Evolutionary conservation across 2,113 vertebrate genomes (phyloP), one percentile per base, ranked within the genome.

Genomic region (Nipponia nippon): DNA sequence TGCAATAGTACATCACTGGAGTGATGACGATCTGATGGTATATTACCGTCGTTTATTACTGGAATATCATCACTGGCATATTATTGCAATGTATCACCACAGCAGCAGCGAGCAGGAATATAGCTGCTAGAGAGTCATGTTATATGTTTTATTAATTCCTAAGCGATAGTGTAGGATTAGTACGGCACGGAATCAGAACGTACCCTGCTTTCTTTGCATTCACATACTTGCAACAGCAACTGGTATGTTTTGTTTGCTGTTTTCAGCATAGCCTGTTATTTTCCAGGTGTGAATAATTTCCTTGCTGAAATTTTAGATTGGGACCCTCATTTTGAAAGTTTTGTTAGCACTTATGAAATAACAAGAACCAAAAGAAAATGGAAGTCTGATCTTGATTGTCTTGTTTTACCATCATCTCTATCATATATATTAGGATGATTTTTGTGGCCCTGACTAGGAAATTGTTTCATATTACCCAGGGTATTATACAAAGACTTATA

Each of bases 1-100:
- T 62, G 78, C 55, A 38, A 72, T 15, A 65, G 86, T 83, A 88
- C 88, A 62, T 92, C 62, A 76, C 80, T 6, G 56, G 77, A 94
- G 90, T 81, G 95, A 93, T 93, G 96, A 97, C 6, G 50, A 89
- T 93, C 89, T 92, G 95, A 91, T 95, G 84, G 76, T 72, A 86
- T 96, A 97, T 97, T 97, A 90, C 92, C 83, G 96, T 97, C 95
- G 90, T 97, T 96, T 96, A 96, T 96, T 97, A 94, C 85, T 86
- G 70, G 66, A 97, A 95, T 96, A 98, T 92, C 91, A 96, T 96
- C 95, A 79, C 95, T 92, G 93, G 85, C 91, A 92, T 97, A 97
- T 97, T 97, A 97, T 97, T 90, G 89, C 96, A 93, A 95, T 96
- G 95, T 87, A 97, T 97, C 96, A 96, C 87, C 80, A 67, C 82